Base-by-base conservation (phyloP, 2,888 invertebrate genomes). In the Acrobasis suavella region DNA sequence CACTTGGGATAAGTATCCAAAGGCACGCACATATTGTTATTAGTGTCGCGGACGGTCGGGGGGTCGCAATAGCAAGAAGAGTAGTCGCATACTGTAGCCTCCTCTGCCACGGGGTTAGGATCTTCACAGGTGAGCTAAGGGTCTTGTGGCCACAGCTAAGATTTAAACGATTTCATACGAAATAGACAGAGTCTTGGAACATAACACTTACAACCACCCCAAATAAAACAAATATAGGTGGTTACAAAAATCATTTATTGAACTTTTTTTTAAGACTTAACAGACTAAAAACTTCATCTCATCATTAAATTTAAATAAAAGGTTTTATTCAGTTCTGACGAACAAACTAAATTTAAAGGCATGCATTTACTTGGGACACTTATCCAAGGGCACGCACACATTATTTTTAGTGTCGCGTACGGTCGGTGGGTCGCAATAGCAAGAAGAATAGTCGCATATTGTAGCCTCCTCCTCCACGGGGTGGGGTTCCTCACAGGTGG, bases 341-440 rank as follows among this genome's bases (percentile, higher is more conserved):
- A n/a, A n/a, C n/a, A n/a, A n/a, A n/a, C n/a, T n/a, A n/a, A n/a
- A n/a, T n/a, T n/a, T n/a, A n/a, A n/a, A n/a, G n/a, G n/a, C n/a
- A n/a, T n/a, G n/a, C n/a, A n/a, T n/a, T n/a, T n/a, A 70, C 63
- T 78, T 71, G 7, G 86, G 71, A n/a, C 87, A 88, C 0, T 87
- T 62, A 1, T 82, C 78, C 0, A 78, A 58, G 0, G 62, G 58
- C 0, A 88, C 81, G 59, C 88, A 88, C 38, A 79, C 77, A 0
- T 70, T 64, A 0, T 72, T 77, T 2, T 51, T 67, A 0, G 74
- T 65, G 59, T 88, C 78, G 14, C 85, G 74, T 2, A 88, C 81
- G 1, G 80, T 87, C 0, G 82, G 85, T 0, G 73, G 9, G 54
- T 80, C 75, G 58, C 87, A 87, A 67, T 86, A 82, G 58, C 87